phyloP scores from a whole-genome alignment of 2,113 vertebrate genomes.

The Diadophis punctatus region DNA sequence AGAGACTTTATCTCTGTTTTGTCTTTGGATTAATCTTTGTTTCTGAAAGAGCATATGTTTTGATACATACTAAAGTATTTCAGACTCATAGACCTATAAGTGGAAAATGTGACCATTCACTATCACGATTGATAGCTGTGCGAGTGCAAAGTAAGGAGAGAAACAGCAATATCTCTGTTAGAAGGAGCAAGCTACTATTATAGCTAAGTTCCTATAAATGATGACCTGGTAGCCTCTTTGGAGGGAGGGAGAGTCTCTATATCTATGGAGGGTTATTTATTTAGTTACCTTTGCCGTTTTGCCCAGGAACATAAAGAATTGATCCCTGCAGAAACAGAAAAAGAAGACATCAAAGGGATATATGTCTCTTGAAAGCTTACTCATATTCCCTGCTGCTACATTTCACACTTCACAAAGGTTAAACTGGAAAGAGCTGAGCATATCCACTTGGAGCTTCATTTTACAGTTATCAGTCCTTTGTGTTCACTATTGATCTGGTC shows the following conservation, averaged over 20 bases:
- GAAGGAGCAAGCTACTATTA: not conserved
- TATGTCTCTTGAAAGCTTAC: not conserved
- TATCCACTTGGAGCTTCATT: not conserved
- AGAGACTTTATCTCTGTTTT: conserved; percentile 19
- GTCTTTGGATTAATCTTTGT: conserved; percentile 37
- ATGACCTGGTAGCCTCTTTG: not conserved
- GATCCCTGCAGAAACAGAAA: not conserved
- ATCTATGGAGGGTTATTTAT: accelerated
- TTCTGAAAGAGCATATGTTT: accelerated
- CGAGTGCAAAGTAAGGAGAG: not conserved
- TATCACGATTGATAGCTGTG: conserved; percentile 21
- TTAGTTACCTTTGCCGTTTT: not conserved
- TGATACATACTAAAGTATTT: accelerated
- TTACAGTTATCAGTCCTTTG: not conserved
- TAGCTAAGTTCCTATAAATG: not conserved
- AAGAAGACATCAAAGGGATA: not conserved
- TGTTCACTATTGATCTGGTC: not conserved
- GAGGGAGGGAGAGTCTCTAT: not conserved
- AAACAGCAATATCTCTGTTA: not conserved
- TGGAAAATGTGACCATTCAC: not conserved
- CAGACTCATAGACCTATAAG: not conserved
- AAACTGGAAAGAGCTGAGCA: not conserved
- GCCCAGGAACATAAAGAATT: not conserved
- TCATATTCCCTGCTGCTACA: not conserved
- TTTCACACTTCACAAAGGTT: not conserved